Evolutionary conservation across 2,797 vertebrate genomes (phyloP), one percentile per base, ranked within the genome.

Genomic region (Hybognathus amarus): DNA sequence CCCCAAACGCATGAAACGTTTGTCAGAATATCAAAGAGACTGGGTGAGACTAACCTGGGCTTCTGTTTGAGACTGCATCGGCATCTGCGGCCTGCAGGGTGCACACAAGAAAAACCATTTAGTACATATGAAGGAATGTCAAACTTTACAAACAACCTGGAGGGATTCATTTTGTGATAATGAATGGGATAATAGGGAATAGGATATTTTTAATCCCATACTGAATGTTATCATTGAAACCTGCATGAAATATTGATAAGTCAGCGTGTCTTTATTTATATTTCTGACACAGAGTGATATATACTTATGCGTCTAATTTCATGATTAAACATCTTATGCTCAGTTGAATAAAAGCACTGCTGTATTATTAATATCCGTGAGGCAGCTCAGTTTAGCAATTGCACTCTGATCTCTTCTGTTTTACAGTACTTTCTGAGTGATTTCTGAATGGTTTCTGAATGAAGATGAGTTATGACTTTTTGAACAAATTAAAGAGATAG

Each of bases 11-110:
- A 7, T 75, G 30, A 27, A 13, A 54, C 18, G 10, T 11, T 56
- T 17, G 22, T 24, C 22, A 38, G 30, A n/a, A 10, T 33, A 40
- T 59, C 12, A 70, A 1, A 68, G 10, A 66, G 17, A 15, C 11
- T 45, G 27, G 77, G 17, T 33, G 24, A 27, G 66, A 80, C 91
- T 80, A 90, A 94, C 94, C 91, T 94, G 83, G 92, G 85, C 88
- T 95, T 95, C 87, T 89, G 89, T 85, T 91, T 94, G 86, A 94
- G 88, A 85, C 87, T 91, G 89, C 95, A 95, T 87, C 90, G 92
- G 86, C 98, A 99, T 84, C 97, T 94, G 86, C 97, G 95, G 93
- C 98, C 98, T 99, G 90, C 75, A 78, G 90, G 30, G 47, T 45
- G 91, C 89, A 87, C 40, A 85, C 27, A 70, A 30, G 84, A 17